Evolutionary conservation across 2,113 vertebrate species (phyloP), one percentile per base, ranked within the genome.

Genomic region (Prunella fulvescens): DNA sequence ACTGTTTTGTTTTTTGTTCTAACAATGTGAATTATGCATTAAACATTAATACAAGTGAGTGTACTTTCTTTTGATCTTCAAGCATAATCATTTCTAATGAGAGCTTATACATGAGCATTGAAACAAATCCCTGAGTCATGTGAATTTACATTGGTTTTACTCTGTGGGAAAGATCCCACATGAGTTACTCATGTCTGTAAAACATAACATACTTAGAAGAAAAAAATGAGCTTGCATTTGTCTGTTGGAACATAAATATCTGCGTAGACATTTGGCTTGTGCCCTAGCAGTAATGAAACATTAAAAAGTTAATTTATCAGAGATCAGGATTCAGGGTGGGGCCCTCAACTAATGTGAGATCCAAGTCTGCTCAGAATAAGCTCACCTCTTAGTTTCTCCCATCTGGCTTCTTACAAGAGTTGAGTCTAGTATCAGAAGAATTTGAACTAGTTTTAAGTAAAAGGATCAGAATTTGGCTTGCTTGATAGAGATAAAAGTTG

Each of bases 41-140:
- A 96, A 96, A 95, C 93, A 86, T 95, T 96, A 93, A 94, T 94
- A 96, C 56, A 90, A 97, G 95, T 22, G 8, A 96, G 87, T 95
- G 67, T 94, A 91, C 88, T 94, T 92, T 93, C 93, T 96, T 96
- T 97, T 95, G 81, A 95, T 97, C 87, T 92, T 92, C 69, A 92
- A 88, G 89, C 69, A 61, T 96, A 96, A 94, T 93, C 71, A 95
- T 95, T 95, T 96, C 93, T 93, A 97, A 93, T 95, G 84, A 95
- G 95, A 95, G 92, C 94, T 96, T 96, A 96, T 93, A 93, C 62
- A 73, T 90, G 77, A 93, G 91, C 92, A 97, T 58, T 92, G 96
- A 94, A 96, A 95, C 86, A 95, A 96, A 91, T 94, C 93, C 95
- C 88, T 95, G 95, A 96, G 93, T 96, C 94, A 96, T 92, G 92